Evolutionary conservation across 2,888 invertebrate genomes (phyloP).

Genomic region (Argynnis bischoffii): DNA sequence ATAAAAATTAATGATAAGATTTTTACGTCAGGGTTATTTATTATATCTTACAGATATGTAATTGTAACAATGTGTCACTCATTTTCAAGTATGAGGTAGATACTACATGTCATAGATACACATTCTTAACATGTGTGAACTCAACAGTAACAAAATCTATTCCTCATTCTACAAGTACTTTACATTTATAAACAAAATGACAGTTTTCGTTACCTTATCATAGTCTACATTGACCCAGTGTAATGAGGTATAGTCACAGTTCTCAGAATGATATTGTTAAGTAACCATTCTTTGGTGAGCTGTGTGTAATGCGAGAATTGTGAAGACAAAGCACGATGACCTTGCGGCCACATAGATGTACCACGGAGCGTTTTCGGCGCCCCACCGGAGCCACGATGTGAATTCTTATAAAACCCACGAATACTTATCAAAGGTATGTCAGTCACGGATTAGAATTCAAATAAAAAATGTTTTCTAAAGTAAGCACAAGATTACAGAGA

Average conservation of each 20-base stretch:
- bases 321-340: slow-evolving; percentile 71
- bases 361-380: slow-evolving; percentile 53
- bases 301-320: slow-evolving; percentile 68
- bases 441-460: slow-evolving; percentile 70
- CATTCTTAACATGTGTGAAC: slow-evolving; percentile 35
- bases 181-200: slow-evolving; percentile 47
- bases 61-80: slow-evolving; percentile 12
- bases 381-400: slow-evolving; percentile 66
- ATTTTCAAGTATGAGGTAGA: slow-evolving; percentile 31
- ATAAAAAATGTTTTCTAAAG: slow-evolving; percentile 76
- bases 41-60: slow-evolving; percentile 12
- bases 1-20: slow-evolving; percentile 15
- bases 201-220: slow-evolving; percentile 48
- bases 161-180: slow-evolving; percentile 38
- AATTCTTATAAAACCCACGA: slow-evolving; percentile 78
- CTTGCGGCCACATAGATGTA: slow-evolving; percentile 66
- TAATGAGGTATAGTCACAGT: slow-evolving; percentile 58
- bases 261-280: slow-evolving; percentile 69
- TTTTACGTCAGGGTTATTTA: slow-evolving; percentile 13
- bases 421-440: slow-evolving; percentile 69
- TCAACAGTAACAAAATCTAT: slow-evolving; percentile 23
- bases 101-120: slow-evolving; percentile 15
- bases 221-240: slow-evolving; percentile 61
- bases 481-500: slow-evolving; percentile 51
- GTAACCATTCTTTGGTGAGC: slow-evolving; percentile 65